Evolutionary conservation across 2,113 vertebrate species (phyloP), one percentile per base, ranked within the genome.

Genomic region (Pelvicachromis taeniatus): DNA sequence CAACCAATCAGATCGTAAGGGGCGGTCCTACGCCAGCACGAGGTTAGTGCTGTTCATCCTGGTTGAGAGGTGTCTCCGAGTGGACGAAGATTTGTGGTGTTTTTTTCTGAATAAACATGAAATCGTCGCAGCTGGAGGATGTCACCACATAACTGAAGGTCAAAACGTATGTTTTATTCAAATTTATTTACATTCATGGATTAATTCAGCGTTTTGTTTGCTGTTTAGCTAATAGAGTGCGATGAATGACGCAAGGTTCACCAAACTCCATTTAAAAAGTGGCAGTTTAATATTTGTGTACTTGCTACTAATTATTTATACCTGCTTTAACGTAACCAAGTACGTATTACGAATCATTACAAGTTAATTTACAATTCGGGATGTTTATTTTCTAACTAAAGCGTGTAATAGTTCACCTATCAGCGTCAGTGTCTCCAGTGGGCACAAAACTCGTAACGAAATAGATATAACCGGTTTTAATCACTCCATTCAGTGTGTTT

Each of bases 1-100:
- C 4, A 35, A 29, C 91, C 90, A 94, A 93, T 93, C 84, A 78
- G 9, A 31, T 38, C 7, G 0, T 19, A 58, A 83, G 1, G 17
- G 89, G 90, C 78, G 89, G 82, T 4, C 4, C 81, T 9, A 9
- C 0, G 0, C 0, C 9, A 50, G 1, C 73, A 78, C 14, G 33
- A 54, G 0, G 83, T 3, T 91, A 56, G 91, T 12, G 31, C 7
- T 86, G 82, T 8, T 55, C 42, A 2, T 3, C 7, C 4, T 5
- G 4, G 5, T 2, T 5, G 10, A 3, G 26, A 33, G 29, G 9
- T 23, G 3, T 3, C 1, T 1, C 45, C 21, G 31, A 78, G 77
- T 89, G 86, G 31, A 65, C 1, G 1, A 2, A 2, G 4, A 1
- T 17, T 3, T 9, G 2, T 1, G 3, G 14, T 4, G n/a, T 1